Evolutionary conservation across 2,797 vertebrate genomes (phyloP).

Genomic region (Acanthurus tractus): DNA sequence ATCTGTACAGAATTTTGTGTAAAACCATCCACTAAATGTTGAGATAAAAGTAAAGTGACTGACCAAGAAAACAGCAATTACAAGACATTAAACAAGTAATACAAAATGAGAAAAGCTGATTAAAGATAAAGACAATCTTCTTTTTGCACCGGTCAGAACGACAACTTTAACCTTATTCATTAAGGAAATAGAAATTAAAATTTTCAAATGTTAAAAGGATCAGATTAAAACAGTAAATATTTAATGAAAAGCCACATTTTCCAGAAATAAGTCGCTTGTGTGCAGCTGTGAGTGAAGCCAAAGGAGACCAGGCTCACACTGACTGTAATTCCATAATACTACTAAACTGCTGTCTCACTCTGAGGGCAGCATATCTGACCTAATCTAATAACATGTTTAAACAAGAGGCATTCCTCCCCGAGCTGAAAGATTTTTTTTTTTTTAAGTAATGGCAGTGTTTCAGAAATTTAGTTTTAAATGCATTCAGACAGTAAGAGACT

Average conservation of each 20-base stretch:
- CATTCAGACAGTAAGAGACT: conserved; percentile 5
- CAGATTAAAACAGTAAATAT: conserved; percentile 1
- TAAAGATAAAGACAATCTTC: not conserved
- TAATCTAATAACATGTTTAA: conserved; percentile 29
- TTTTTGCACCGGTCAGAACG: not conserved
- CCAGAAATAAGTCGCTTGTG: conserved; percentile 12
- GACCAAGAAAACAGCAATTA: too few relatives aligned
- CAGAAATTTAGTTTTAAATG: conserved; percentile 17
- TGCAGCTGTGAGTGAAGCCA: conserved; percentile 7
- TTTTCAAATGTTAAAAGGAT: conserved; percentile 4
- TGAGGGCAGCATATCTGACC: conserved; percentile 29
- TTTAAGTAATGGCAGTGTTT: conserved; percentile 13
- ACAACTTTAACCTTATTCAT: not conserved
- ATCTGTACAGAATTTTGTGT: too few relatives aligned
- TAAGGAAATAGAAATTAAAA: not conserved
- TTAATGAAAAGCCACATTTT: conserved; percentile 23
- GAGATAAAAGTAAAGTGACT: too few relatives aligned
- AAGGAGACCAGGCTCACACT: conserved; percentile 7
- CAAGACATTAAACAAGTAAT: not conserved
- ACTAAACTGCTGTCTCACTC: conserved; percentile 51
- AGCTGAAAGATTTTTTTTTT: conserved; percentile 2
- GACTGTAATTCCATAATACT: conserved; percentile 40
- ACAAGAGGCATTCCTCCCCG: conserved; percentile 20
- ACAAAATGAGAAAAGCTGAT: not conserved
- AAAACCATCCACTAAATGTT: too few relatives aligned